Evolutionary conservation across 2,113 vertebrate species (phyloP), one percentile per base, ranked within the genome.

Genomic region (Manacus vitellinus): DNA sequence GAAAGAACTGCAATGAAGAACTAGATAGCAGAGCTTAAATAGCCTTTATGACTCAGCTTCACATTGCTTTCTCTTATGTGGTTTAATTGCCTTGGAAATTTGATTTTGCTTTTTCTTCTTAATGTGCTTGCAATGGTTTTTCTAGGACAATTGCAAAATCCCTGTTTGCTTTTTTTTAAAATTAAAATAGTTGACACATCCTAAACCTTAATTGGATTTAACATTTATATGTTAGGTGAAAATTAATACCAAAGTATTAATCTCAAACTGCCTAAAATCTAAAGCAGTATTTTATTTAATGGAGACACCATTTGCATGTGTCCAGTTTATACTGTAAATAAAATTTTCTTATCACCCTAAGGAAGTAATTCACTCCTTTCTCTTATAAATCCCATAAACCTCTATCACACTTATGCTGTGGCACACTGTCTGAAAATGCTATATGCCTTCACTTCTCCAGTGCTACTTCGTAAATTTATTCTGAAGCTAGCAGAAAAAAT

Each of bases 401-500:
- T 96, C 51, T 52, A 96, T 97, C 82, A 94, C 46, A 52, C 58
- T 88, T 47, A 56, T 78, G 54, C 33, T 65, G 41, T 95, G 74
- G 85, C 78, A 87, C 58, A 78, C 46, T 82, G 47, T 86, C 55
- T 92, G 49, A 70, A 95, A 89, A 58, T 78, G 77, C 88, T 97
- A 94, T 95, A 92, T 80, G 95, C 88, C 73, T 95, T 97, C 77
- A 85, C 30, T 94, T n/a, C 91, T 97, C 33, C 89, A 65, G n/a
- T 81, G 52, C 5, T 91, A 54, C 90, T 96, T 95, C 0, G 8
- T 79, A 92, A 95, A 97, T 96, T 97, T 95, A 97, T 92, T 95
- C 85, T 84, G 30, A 95, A 73, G 55, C 44, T 67, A 95, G 58
- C 51, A 94, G 86, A 95, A 95, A 94, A 95, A 95, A 89, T 82